Conservation (phyloP, 2,888 invertebrate species). For the Caenorhabditis becei region DNA sequence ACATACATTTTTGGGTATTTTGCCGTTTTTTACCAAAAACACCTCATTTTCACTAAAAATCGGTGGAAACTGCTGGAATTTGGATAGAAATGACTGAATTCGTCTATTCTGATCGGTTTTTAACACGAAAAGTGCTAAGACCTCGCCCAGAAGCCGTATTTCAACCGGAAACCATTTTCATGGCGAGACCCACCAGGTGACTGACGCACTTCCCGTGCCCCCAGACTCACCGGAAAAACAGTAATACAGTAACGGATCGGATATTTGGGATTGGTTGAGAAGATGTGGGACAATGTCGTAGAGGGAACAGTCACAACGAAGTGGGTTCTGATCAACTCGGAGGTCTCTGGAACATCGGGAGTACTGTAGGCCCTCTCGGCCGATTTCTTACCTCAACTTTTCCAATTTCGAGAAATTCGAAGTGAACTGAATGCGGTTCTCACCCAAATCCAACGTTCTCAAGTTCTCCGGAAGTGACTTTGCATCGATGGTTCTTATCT, state of each 20-base stretch:
- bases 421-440: constrained; percentile 74
- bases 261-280: constrained; percentile 65
- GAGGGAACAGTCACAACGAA: constrained; percentile 77
- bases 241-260: constrained; percentile 73
- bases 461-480: constrained; percentile 66
- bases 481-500: constrained; percentile 65
- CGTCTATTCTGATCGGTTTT: no score
- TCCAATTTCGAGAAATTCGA: constrained; percentile 68
- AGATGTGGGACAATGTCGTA: constrained; percentile 68
- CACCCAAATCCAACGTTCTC: constrained; percentile 69
- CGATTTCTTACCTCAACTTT: constrained; percentile 47
- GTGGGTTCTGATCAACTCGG: constrained; percentile 72
- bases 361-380: no score
- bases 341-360: constrained; percentile 68
- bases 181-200: no score
- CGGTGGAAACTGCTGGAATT: no score
- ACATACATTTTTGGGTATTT: no score
- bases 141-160: no score
- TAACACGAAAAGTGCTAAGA: no score
- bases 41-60: no score
- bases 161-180: no score
- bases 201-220: background rate
- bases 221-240: constrained; percentile 70
- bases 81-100: no score
- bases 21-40: no score